These are phyloP conservation scores for Pontoporia blainvillei DNA, from an alignment of 2,113 vertebrate genomes.

Conservation along the genomic window DNA sequence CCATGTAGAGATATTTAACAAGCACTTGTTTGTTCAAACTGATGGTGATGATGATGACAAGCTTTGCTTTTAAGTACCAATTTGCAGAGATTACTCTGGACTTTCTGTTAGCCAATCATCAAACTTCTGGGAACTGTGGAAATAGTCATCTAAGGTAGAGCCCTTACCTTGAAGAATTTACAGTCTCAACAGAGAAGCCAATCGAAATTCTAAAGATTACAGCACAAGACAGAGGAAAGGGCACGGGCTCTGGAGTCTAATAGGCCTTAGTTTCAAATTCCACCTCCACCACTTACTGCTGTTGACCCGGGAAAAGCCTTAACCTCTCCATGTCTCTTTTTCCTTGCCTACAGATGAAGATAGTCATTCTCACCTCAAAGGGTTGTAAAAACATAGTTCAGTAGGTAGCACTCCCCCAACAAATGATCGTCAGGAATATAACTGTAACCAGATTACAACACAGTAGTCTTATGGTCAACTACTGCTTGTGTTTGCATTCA, in stretches of 20 bases:
- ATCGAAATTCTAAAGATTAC: no score
- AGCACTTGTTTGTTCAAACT: not conserved
- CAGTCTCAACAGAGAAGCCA: not conserved
- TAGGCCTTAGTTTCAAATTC: not conserved
- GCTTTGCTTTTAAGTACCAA: not conserved
- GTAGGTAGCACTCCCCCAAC: not conserved
- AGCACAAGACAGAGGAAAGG: not conserved
- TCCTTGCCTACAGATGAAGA: not conserved
- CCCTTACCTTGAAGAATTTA: not conserved
- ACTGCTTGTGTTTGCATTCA: not conserved
- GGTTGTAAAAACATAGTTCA: not conserved
- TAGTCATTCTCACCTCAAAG: not conserved
- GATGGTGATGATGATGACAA: not conserved
- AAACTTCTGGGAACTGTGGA: not conserved
- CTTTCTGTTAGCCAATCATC: not conserved
- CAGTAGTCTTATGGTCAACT: not conserved
- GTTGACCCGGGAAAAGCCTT: not conserved
- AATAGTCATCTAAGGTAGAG: not conserved
- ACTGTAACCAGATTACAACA: rapidly evolving
- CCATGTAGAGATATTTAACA: not conserved
- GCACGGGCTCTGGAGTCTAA: no score
- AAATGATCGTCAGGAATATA: no score
- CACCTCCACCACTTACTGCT: not conserved
- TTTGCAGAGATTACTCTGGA: not conserved
- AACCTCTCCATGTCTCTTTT: not conserved